Percentiles rank a stretch among this genome's conserved stretches.
phyloP scores from a whole-genome alignment of 2,797 vertebrate species.

The Pelodytes ibericus region DNA sequence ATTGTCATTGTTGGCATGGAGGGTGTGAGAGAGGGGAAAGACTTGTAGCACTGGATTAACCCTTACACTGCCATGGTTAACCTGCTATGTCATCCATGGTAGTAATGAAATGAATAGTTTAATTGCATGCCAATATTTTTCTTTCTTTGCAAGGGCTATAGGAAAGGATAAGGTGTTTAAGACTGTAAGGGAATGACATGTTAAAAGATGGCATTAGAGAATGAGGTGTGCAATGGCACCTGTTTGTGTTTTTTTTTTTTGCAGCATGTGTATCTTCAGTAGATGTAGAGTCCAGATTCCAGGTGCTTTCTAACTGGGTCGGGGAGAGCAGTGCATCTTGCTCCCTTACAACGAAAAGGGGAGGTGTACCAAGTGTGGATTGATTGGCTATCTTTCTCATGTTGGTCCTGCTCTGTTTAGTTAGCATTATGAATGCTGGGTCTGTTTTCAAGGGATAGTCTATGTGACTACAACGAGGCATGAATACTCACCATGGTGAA shows the following conservation, averaged over 20 bases:
- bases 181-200: background rate
- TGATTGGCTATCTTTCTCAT: background rate
- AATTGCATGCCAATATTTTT: conserved; percentile 47
- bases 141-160: background rate
- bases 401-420: conserved; percentile 8
- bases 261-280: conserved; percentile 39
- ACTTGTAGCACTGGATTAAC: conserved; percentile 17
- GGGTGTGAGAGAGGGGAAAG: conserved; percentile 10
- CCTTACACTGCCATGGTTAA: conserved; percentile 28
- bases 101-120: conserved; percentile 25
- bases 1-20: conserved; percentile 1
- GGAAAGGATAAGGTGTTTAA: no score
- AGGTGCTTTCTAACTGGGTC: conserved; percentile 23
- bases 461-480: conserved; percentile 18
- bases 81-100: background rate
- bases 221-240: conserved; percentile 31
- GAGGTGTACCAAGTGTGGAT: conserved; percentile 3
- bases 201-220: conserved; percentile 27
- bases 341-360: background rate
- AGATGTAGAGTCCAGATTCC: conserved; percentile 7
- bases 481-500: conserved; percentile 38
- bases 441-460: conserved; percentile 15
- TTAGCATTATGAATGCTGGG: background rate
- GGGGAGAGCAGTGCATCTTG: background rate
- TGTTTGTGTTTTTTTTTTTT: no score